Percentiles rank a stretch among this genome's conserved stretches.
Evolutionary conservation across 2,113 vertebrate genomes (phyloP).

Genomic region (Falcunculus frontatus): DNA sequence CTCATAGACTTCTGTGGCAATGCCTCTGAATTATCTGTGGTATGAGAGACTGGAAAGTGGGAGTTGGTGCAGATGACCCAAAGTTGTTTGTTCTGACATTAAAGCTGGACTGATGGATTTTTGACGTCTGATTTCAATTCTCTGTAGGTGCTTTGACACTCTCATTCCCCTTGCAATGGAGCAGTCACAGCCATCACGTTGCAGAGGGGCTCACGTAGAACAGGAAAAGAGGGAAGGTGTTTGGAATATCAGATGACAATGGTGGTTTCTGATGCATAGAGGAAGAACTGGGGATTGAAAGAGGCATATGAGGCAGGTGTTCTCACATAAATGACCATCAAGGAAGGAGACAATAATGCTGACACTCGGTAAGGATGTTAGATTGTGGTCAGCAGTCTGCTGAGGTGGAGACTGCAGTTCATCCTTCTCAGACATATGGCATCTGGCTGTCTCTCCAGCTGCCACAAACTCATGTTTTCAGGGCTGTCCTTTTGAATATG

Average conservation of each 20-base stretch:
- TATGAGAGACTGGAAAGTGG: background rate
- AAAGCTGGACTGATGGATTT: background rate
- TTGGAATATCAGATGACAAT: background rate
- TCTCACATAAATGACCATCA: background rate
- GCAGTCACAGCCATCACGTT: background rate
- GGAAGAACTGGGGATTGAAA: background rate
- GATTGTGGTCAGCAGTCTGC: background rate
- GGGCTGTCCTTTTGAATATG: background rate
- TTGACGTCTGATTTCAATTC: background rate
- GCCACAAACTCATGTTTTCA: background rate
- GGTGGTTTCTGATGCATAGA: background rate
- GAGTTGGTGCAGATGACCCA: background rate
- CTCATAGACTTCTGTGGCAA: background rate
- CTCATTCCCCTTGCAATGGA: background rate
- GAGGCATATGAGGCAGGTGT: background rate
- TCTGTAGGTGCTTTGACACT: background rate
- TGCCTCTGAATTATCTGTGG: background rate
- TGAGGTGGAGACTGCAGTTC: background rate
- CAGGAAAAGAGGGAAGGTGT: background rate
- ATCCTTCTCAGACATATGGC: background rate
- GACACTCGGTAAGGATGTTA: background rate
- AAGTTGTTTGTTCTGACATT: background rate
- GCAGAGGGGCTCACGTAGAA: background rate
- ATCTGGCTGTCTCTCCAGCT: background rate
- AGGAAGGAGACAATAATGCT: background rate